Percentiles rank a stretch among this genome's conserved stretches.
Evolutionary conservation across 2,888 invertebrate species (phyloP).

Genomic region (Agrochola lychnidis): DNA sequence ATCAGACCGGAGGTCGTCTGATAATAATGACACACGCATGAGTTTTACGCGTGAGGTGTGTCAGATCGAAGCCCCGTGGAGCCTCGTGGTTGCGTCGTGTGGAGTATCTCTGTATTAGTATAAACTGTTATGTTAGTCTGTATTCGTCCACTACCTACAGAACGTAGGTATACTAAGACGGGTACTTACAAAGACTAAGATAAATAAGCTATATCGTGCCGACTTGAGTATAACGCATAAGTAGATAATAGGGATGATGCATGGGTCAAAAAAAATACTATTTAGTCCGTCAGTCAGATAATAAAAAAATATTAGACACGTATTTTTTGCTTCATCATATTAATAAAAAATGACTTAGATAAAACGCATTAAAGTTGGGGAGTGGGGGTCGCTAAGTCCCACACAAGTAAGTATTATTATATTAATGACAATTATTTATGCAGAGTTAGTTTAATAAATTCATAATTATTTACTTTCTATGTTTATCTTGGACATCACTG

Average conservation of each 20-base stretch:
- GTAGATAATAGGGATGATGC: not conserved
- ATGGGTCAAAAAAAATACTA: too few species aligned
- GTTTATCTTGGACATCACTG: too few species aligned
- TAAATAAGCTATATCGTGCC: not conserved
- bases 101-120: slow-evolving; percentile 4
- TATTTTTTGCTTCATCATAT: too few species aligned
- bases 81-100: slow-evolving; percentile 45
- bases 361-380: too few species aligned
- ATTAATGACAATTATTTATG: too few species aligned
- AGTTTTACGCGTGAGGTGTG: slow-evolving; percentile 64
- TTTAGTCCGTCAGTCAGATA: too few species aligned
- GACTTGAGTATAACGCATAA: not conserved
- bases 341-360: too few species aligned
- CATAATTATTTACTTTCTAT: too few species aligned
- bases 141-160: not conserved
- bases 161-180: slow-evolving; percentile 12
- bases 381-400: too few species aligned
- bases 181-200: not conserved
- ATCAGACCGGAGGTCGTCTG: slow-evolving; percentile 62
- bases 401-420: too few species aligned
- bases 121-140: slow-evolving; percentile 12
- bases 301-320: too few species aligned
- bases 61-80: not conserved
- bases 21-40: slow-evolving; percentile 57
- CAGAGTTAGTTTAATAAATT: too few species aligned